Evolutionary conservation across 2,113 vertebrate species (phyloP), one percentile per base, ranked within the genome.

Genomic region (Empidonax alnorum): DNA sequence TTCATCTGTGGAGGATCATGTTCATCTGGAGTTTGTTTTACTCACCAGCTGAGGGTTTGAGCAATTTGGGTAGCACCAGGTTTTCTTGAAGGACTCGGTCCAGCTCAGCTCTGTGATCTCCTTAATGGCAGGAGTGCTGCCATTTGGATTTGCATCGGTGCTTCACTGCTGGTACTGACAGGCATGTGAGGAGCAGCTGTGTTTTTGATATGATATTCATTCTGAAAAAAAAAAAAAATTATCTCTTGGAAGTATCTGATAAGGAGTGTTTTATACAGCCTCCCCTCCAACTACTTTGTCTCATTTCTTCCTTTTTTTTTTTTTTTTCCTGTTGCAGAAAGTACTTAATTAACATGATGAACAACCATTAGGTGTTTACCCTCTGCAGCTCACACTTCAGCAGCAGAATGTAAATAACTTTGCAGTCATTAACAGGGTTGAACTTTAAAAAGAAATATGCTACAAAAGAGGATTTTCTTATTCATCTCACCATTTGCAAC

Each of bases 341-440:
- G 89, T 67, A 28, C 49, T 94, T 95, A 58, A 93, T 95, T 94
- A 96, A 75, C 65, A 74, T 83, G 81, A 77, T 79, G 93, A 95
- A 96, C 93, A 83, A 39, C 83, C 72, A 88, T 95, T 94, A 94
- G 93, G 94, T 93, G 88, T 93, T 94, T 81, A 92, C 90, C 90
- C 69, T 96, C 79, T 83, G 77, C 92, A 97, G 41, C 90, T 96
- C 83, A 61, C 62, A 46, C 85, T 93, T 78, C 23, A 33, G 79
- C 87, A 86, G 82, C 83, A 83, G 90, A 93, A 96, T 92, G 90
- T 85, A 94, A 92, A 96, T 96, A 94, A 84, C 76, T 96, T 80
- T 78, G 79, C 88, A 87, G 80, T 75, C 80, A 88, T 92, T 96
- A 96, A 78, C 76, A 75, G 59, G 92, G 68, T 86, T 88, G 92